Evolutionary conservation across 2,888 invertebrate genomes (phyloP).

Genomic region (Cremastinae sp.): DNA sequence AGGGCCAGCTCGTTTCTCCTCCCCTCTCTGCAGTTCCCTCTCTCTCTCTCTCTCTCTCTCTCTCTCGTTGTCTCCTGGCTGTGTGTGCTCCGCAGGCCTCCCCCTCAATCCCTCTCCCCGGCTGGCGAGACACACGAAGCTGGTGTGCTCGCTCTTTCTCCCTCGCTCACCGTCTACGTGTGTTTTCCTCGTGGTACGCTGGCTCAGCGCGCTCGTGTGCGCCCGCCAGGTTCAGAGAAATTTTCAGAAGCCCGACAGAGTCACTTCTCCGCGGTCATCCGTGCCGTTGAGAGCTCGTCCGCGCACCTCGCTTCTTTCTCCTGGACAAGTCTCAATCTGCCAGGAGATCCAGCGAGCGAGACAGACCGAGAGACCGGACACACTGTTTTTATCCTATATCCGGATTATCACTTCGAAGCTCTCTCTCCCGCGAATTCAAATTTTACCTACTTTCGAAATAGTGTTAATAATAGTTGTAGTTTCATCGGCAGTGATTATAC

Average conservation of each 20-base stretch:
- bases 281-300: constrained; percentile 59
- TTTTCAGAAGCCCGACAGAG: constrained; percentile 70
- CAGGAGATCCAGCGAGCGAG: no score
- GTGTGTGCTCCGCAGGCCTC: background rate
- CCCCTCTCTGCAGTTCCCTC: constrained; percentile 10
- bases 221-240: constrained; percentile 71
- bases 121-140: constrained; percentile 25
- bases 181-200: constrained; percentile 7
- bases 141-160: constrained; percentile 30
- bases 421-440: no score
- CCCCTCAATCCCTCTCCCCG: constrained; percentile 21
- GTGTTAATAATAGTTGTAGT: no score
- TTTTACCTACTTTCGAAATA: no score
- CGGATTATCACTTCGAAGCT: no score
- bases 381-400: no score
- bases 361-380: no score
- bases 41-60: constrained; percentile 29
- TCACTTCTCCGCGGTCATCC: constrained; percentile 71
- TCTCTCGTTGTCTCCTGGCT: no score
- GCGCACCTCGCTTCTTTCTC: constrained; percentile 4
- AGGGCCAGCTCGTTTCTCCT: constrained; percentile 60
- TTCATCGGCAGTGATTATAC: no score
- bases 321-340: background rate
- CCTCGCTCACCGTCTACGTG: constrained; percentile 13
- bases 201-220: constrained; percentile 10